Percentiles rank a stretch among this genome's conserved stretches.
These are phyloP conservation scores for Spilarctia lutea DNA, from an alignment of 2,888 invertebrate species.

Conservation along the genomic window DNA sequence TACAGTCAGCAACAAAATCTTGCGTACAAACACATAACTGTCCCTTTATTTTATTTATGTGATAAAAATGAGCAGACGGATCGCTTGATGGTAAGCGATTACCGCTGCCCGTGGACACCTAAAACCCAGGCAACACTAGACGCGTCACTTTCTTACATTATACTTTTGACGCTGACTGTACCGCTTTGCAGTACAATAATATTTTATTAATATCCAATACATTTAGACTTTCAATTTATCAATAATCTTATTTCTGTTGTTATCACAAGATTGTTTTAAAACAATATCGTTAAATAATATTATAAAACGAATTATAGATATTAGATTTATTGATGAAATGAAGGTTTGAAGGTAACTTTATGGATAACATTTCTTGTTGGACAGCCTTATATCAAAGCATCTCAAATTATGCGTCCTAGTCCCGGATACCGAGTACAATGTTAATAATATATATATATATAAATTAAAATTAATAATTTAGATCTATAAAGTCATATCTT, in stretches of 20 bases:
- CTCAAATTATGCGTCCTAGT: neutral
- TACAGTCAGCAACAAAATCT: neutral
- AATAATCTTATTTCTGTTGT: neutral
- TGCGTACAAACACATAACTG: neutral
- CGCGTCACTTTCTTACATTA: too few species aligned
- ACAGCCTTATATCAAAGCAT: neutral
- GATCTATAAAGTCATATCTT: neutral
- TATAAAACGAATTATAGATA: neutral
- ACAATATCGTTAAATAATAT: neutral
- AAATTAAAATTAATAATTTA: neutral
- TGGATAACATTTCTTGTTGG: neutral
- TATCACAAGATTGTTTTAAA: neutral
- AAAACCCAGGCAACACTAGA: too few species aligned
- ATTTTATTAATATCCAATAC: neutral
- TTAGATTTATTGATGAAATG: neutral
- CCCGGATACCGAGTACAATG: neutral
- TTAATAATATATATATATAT: neutral
- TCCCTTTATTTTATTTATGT: neutral
- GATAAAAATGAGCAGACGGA: too few species aligned
- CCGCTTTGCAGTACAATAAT: neutral
- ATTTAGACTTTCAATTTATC: neutral
- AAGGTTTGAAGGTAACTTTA: neutral
- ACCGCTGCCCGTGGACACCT: too few species aligned
- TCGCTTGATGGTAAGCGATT: too few species aligned
- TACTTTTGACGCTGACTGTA: neutral